Conservation (phyloP, 2,888 invertebrate species). For the Alviniconcha strummeri region DNA sequence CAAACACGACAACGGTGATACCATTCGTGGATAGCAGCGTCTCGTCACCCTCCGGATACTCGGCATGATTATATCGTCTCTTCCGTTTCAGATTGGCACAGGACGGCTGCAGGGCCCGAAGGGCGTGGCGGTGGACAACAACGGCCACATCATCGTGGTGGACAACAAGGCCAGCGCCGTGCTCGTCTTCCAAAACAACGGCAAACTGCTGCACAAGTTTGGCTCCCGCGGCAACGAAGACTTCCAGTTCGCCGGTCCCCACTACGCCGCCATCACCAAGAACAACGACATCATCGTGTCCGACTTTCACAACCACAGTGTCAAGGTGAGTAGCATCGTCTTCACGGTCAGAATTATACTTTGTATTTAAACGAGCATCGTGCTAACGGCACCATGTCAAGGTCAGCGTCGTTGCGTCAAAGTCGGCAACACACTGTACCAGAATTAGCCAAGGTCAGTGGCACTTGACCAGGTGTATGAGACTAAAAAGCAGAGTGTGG, state of each 20-base stretch:
- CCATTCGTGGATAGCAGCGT: too few relatives aligned
- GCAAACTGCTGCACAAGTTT: slow-evolving; percentile 75
- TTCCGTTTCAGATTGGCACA: slow-evolving; percentile 29
- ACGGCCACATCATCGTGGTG: slow-evolving; percentile 76
- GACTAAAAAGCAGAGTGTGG: too few relatives aligned
- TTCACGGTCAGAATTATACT: too few relatives aligned
- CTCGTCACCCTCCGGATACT: too few relatives aligned
- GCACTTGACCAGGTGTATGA: too few relatives aligned
- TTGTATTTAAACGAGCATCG: too few relatives aligned
- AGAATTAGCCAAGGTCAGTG: too few relatives aligned
- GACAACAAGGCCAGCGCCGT: slow-evolving; percentile 76
- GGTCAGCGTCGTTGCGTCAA: too few relatives aligned
- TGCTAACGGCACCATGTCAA: too few relatives aligned
- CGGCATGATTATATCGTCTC: too few relatives aligned
- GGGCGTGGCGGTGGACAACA: slow-evolving; percentile 75
- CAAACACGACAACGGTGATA: too few relatives aligned
- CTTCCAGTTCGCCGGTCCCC: slow-evolving; percentile 77
- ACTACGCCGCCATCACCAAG: slow-evolving; percentile 76
- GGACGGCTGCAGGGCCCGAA: slow-evolving; percentile 67
- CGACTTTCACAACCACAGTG: slow-evolving; percentile 77
- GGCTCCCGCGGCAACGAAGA: slow-evolving; percentile 74
- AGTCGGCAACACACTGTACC: too few relatives aligned
- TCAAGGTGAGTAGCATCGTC: slow-evolving; percentile 63
- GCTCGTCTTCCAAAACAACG: slow-evolving; percentile 75
- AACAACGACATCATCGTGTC: slow-evolving; percentile 76